Evolutionary conservation across 2,888 invertebrate species (phyloP).

Genomic region (Cactoblastis cactorum): DNA sequence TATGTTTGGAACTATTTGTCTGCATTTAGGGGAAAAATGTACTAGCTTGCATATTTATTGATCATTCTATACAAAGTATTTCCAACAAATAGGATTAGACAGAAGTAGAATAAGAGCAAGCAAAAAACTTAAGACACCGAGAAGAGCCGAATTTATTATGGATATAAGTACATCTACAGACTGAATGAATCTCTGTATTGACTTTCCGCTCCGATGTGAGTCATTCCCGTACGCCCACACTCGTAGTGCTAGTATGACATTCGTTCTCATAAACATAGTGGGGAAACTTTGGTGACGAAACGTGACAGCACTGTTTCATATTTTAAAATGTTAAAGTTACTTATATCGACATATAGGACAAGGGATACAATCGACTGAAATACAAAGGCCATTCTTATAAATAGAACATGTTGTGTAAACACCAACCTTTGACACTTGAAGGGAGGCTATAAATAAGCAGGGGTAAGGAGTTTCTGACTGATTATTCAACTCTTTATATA

Average conservation of each 20-base stretch:
- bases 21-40: too few species aligned
- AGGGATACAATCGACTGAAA: constrained; percentile 3
- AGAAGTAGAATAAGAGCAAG: too few species aligned
- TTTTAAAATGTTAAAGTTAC: not conserved
- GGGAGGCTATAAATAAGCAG: constrained; percentile 19
- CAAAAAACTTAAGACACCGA: not conserved
- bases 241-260: constrained; percentile 6
- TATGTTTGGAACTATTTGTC: too few species aligned
- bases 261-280: constrained; percentile 2
- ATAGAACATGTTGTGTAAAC: constrained; percentile 32
- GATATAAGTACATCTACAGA: not conserved
- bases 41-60: too few species aligned
- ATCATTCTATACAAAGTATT: too few species aligned
- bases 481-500: constrained; percentile 2
- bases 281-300: not conserved
- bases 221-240: constrained; percentile 11
- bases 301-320: not conserved
- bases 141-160: not conserved
- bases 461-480: constrained; percentile 11
- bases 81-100: too few species aligned
- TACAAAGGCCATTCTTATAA: constrained; percentile 20
- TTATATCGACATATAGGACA: not conserved
- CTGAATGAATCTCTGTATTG: constrained; percentile 12
- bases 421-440: constrained; percentile 32
- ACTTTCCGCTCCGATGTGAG: not conserved